A percentile compares a stretch with the other conserved stretches of the same genome.
Conservation (phyloP, 2,797 vertebrate genomes). For the Acanthiza pusilla region DNA sequence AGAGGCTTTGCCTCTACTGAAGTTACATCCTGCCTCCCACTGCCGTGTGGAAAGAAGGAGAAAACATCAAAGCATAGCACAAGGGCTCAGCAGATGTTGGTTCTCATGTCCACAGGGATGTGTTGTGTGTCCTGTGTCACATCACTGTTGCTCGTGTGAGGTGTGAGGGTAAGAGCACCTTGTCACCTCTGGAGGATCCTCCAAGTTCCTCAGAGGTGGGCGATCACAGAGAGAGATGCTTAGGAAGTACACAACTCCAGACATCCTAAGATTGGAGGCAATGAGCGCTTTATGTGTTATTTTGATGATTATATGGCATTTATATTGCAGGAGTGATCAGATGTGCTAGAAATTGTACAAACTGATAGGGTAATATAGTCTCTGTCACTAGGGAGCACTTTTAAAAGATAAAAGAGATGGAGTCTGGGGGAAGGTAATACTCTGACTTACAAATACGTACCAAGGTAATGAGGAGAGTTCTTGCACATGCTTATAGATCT, state of each 20-base stretch:
- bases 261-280: background rate
- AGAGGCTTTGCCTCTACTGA: background rate
- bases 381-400: background rate
- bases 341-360: background rate
- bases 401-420: background rate
- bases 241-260: background rate
- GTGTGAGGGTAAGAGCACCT: background rate
- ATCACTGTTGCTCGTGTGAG: background rate
- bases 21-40: background rate
- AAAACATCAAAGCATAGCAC: background rate
- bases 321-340: background rate
- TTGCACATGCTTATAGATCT: background rate
- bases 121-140: rapidly evolving
- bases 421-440: background rate
- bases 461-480: background rate
- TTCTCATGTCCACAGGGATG: rapidly evolving
- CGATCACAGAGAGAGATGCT: background rate
- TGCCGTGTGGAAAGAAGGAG: rapidly evolving
- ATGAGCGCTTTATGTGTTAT: background rate
- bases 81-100: background rate
- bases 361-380: background rate
- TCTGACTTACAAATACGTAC: background rate
- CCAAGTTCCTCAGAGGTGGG: background rate
- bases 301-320: background rate
- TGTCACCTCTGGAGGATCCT: background rate